Evolutionary conservation across 2,797 vertebrate genomes (phyloP), one percentile per base, ranked within the genome.

Genomic region (Labeo calbasu): DNA sequence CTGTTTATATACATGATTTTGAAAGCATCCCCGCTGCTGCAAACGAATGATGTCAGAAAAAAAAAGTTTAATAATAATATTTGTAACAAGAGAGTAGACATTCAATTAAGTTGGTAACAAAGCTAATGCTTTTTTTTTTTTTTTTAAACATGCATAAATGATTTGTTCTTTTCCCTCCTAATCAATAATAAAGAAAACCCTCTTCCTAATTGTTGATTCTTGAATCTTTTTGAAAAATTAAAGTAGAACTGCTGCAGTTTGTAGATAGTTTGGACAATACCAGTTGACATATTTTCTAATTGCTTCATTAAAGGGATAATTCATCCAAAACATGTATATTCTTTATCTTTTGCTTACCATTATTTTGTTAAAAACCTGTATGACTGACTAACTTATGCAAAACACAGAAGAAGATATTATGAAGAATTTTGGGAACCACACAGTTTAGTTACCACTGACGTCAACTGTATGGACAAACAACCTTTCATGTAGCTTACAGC

Each of bases 41-140:
- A 78, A 78, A 71, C 32, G 28, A 75, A 70, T 77, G 82, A 83
- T 84, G 70, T 79, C 81, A 66, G 40, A 43, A n/a, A 75, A 68
- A 55, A 36, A 25, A 0, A 28, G 40, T 48, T 81, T 72, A 72
- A 32, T 75, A 63, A 48, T 69, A 65, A 68, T 57, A 57, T 77
- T 77, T 77, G 53, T 69, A 59, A 77, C 48, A 55, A 63, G 53
- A 57, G 17, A 25, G 28, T 36, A 63, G 46, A 69, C 13, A 66
- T 14, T 78, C 17, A 21, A 23, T n/a, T 83, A 55, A 83, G 73
- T 77, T 77, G 25, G 23, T 69, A 51, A 75, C n/a, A 83, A 76
- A 55, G 28, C 46, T 68, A 40, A 36, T 76, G 71, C n/a, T 83
- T 53, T 66, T n/a, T n/a, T n/a, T n/a, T n/a, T n/a, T n/a, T n/a